Evolutionary conservation across 35 echinoderm and acorn worm genomes (phyloP), one percentile per base, ranked within the genome.

Genomic region (Heliocidaris tuberculata): DNA sequence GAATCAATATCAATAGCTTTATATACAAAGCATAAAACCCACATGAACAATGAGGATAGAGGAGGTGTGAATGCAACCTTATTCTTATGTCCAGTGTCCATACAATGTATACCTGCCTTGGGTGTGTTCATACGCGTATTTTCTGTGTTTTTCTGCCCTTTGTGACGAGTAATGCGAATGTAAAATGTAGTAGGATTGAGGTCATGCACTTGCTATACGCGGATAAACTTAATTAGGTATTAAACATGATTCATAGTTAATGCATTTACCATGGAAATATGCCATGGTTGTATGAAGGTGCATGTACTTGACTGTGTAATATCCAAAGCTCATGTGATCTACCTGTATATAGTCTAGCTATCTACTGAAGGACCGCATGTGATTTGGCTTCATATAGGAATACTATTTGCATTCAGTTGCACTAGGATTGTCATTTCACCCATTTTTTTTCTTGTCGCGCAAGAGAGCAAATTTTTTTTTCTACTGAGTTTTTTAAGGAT

Each of bases 171-270:
- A 78, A 78, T 78, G 21, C 27, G 65, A 27, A 78, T 78, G 27
- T 2, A 78, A 78, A 78, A 78, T 78, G 65, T n/a, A 24, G 19
- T 78, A 27, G 27, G 65, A 78, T 78, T 78, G 65, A 78, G 65
- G 65, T 78, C 65, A 78, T 78, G 65, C 65, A 78, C 65, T 78
- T 78, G 65, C 65, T 78, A 78, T 78, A 78, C 65, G 87, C 87
- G 87, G 87, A 89, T 89, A 89, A 89, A 47, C 87, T 89, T 89
- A 89, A 89, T 89, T 89, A 89, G 31, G 29, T 89, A 89, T 89
- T 89, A 89, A 48, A 89, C 87, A 48, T 89, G 87, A 89, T 89
- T 89, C 87, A 89, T 89, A 89, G 31, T n/a, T 47, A 47, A 89
- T 89, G 87, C 87, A 89, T 89, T 32, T 89, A 48, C 47, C 47